A percentile compares a stretch with the other conserved stretches of the same genome.
These are phyloP conservation scores for Lepidochrysops patricia DNA, from an alignment of 2,888 invertebrate genomes.

Conservation along the genomic window DNA sequence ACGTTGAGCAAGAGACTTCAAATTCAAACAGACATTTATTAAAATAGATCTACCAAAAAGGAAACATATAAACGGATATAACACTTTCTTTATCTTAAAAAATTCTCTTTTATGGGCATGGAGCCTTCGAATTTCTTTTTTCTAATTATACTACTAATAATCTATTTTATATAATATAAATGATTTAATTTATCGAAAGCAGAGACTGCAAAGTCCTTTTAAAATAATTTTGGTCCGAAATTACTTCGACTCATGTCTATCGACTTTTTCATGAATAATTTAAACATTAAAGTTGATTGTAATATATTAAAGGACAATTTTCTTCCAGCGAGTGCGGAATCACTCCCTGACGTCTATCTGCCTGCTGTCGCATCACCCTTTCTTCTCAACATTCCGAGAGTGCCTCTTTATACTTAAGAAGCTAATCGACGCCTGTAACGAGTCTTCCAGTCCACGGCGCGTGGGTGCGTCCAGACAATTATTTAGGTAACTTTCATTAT, in stretches of 20 bases:
- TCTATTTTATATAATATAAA: too few species aligned
- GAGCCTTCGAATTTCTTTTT: too few species aligned
- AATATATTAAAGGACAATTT: background rate
- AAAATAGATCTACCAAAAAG: too few species aligned
- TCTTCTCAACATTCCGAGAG: constrained; percentile 98
- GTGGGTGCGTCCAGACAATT: constrained; percentile 91
- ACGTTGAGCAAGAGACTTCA: too few species aligned
- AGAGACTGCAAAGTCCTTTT: background rate
- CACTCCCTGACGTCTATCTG: constrained; percentile 97
- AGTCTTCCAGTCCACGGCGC: constrained; percentile 90
- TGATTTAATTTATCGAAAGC: too few species aligned
- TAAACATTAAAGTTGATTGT: background rate
- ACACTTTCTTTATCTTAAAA: too few species aligned
- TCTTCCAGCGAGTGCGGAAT: constrained; percentile 83
- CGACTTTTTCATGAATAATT: background rate
- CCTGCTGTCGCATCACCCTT: constrained; percentile 98
- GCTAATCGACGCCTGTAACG: constrained; percentile 97
- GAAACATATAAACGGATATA: too few species aligned
- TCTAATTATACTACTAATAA: too few species aligned
- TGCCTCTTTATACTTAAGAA: constrained; percentile 96
- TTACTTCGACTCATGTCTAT: too few species aligned
- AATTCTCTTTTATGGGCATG: too few species aligned
- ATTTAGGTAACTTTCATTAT: constrained; percentile 76
- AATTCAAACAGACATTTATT: too few species aligned
- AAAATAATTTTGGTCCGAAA: too few species aligned